Evolutionary conservation across 2,113 vertebrate species (phyloP).

Genomic region (Thomomys bottae): DNA sequence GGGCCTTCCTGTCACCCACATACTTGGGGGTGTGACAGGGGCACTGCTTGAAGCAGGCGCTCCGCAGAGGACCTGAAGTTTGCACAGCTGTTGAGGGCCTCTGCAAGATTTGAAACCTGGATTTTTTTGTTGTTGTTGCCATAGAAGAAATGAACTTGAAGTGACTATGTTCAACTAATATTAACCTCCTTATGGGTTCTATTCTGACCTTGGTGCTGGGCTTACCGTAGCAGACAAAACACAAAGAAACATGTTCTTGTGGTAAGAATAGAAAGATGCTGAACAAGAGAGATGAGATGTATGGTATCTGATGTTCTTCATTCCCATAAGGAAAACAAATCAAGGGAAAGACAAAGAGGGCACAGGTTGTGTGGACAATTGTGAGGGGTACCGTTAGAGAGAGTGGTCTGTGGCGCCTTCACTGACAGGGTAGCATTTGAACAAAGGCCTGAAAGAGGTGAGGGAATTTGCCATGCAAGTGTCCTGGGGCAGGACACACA

Average conservation of each 20-base stretch:
- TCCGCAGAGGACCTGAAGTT: not conserved
- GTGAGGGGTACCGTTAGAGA: not conserved
- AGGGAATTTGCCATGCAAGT: not conserved
- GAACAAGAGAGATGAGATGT: not conserved
- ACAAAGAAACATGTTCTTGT: not conserved
- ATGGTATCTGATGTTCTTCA: not conserved
- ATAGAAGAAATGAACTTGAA: not conserved
- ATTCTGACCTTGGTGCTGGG: not conserved
- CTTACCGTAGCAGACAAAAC: not conserved
- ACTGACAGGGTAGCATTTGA: not conserved
- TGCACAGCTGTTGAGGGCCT: not conserved
- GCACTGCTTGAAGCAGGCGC: fast-evolving
- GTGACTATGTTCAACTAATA: not conserved
- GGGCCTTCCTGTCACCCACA: too few species aligned
- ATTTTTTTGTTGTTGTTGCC: not conserved
- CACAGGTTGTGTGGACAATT: fast-evolving
- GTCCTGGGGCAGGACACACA: not conserved
- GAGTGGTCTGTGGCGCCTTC: not conserved
- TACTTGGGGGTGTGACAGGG: too few species aligned
- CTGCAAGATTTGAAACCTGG: not conserved
- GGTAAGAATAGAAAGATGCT: not conserved
- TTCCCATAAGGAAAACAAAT: not conserved
- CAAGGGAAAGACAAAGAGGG: not conserved
- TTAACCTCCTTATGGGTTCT: not conserved
- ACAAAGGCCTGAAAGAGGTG: not conserved